phyloP scores from a whole-genome alignment of 2,797 vertebrate species.

The Hybognathus amarus region DNA sequence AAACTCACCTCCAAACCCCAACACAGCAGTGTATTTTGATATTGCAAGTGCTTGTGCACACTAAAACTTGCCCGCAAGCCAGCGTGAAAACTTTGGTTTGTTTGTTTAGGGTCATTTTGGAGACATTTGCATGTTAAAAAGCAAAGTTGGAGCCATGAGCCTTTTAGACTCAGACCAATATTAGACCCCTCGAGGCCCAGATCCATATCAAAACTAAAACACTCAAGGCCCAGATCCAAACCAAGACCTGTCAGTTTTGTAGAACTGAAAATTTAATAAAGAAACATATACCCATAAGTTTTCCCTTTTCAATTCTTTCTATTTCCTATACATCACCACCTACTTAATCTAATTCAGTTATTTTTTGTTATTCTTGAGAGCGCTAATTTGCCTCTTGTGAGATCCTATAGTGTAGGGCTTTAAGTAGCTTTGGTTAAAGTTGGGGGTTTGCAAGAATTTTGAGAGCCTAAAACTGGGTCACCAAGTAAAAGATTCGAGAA shows the following conservation, averaged over 20 bases:
- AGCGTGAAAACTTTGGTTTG: not conserved
- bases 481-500: not conserved
- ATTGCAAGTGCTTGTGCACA: not conserved
- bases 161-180: not conserved
- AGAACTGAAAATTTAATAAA: not conserved
- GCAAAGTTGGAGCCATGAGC: not conserved
- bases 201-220: conserved; percentile 7
- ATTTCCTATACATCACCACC: not conserved
- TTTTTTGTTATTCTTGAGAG: not conserved
- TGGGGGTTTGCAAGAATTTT: not conserved
- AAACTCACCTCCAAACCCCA: conserved; percentile 22
- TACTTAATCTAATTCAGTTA: not conserved
- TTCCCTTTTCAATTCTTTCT: not conserved
- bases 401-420: not conserved
- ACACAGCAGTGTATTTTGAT: conserved; percentile 1
- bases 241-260: not conserved
- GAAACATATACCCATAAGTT: not conserved
- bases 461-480: conserved; percentile 13
- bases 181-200: not conserved
- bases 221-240: not conserved
- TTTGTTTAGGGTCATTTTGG: not conserved
- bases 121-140: not conserved
- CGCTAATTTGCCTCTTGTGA: not conserved
- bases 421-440: not conserved
- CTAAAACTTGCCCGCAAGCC: not conserved